Percentiles rank a stretch among this genome's conserved stretches.
These are phyloP conservation scores for Platerodrilus igneus DNA, from an alignment of 2,888 invertebrate species.

Conservation along the genomic window DNA sequence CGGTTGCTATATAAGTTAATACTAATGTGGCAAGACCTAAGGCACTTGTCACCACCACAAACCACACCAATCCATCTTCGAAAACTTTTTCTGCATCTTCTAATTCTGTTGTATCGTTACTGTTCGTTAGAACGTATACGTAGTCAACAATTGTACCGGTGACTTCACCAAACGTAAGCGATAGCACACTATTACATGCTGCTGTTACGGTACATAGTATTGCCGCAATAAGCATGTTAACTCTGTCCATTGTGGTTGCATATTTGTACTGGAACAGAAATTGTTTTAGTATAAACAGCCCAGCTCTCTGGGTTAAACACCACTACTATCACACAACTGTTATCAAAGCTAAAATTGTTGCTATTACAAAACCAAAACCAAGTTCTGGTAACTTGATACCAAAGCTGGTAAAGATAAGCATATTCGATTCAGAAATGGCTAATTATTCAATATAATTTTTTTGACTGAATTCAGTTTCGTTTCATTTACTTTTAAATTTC, in stretches of 20 bases:
- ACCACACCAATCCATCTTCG: constrained; percentile 36
- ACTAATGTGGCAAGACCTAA: constrained; percentile 59
- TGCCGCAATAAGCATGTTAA: constrained; percentile 55
- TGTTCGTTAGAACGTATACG: constrained; percentile 17
- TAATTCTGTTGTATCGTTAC: not conserved
- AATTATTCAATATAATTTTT: no score
- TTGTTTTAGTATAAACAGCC: no score
- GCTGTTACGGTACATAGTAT: constrained; percentile 57
- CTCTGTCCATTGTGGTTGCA: constrained; percentile 55
- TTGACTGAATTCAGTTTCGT: no score
- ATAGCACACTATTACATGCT: constrained; percentile 61
- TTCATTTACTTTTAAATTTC: no score
- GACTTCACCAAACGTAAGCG: constrained; percentile 62
- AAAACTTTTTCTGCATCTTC: constrained; percentile 5
- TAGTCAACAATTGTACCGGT: constrained; percentile 57
- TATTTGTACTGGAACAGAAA: constrained; percentile 67
- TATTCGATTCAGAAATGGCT: no score
- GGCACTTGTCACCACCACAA: constrained; percentile 58
- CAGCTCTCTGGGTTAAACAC: no score
- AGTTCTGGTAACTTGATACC: no score
- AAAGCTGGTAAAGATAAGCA: no score
- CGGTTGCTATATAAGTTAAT: constrained; percentile 61
- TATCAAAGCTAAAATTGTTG: no score
- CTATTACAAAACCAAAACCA: no score
- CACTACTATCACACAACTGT: no score